A percentile compares a stretch with the other conserved stretches of the same genome.
These are phyloP conservation scores for Eristalis intricaria DNA, from an alignment of 2,888 invertebrate genomes.

Conservation along the genomic window DNA sequence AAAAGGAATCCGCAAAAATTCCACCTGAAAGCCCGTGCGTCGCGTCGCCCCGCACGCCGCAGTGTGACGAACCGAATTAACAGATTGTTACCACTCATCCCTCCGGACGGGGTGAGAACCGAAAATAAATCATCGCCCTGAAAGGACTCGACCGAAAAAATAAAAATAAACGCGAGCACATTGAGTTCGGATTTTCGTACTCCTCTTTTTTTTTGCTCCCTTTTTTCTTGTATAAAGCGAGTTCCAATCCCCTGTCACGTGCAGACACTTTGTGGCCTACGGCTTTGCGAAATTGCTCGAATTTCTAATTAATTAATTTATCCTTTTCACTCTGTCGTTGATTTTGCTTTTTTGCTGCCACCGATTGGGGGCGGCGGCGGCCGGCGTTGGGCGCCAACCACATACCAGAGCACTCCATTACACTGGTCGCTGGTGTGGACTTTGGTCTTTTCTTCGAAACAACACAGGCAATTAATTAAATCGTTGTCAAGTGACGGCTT, in stretches of 20 bases:
- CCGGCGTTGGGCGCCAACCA: background rate
- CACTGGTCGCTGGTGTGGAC: background rate
- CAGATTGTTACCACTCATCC: background rate
- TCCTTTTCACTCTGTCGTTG: conserved; percentile 2
- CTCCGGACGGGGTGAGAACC: background rate
- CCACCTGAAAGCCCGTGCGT: background rate
- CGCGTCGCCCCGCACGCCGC: background rate
- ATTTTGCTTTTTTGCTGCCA: background rate
- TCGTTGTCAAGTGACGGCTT: background rate
- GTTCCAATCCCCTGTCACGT: conserved; percentile 39
- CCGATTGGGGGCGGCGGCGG: background rate
- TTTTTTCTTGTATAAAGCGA: background rate
- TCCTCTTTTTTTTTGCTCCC: background rate
- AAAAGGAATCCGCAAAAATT: background rate
- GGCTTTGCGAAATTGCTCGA: conserved; percentile 13
- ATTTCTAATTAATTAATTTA: conserved; percentile 36
- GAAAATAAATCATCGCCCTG: background rate
- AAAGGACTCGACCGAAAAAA: background rate
- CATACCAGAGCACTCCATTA: background rate
- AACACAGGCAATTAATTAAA: background rate
- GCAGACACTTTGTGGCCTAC: conserved; percentile 16
- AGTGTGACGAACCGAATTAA: background rate
- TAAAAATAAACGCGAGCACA: background rate
- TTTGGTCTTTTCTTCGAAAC: background rate
- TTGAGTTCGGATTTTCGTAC: background rate